Conservation (phyloP, 2,888 invertebrate species). For the Proisotoma minuta region DNA sequence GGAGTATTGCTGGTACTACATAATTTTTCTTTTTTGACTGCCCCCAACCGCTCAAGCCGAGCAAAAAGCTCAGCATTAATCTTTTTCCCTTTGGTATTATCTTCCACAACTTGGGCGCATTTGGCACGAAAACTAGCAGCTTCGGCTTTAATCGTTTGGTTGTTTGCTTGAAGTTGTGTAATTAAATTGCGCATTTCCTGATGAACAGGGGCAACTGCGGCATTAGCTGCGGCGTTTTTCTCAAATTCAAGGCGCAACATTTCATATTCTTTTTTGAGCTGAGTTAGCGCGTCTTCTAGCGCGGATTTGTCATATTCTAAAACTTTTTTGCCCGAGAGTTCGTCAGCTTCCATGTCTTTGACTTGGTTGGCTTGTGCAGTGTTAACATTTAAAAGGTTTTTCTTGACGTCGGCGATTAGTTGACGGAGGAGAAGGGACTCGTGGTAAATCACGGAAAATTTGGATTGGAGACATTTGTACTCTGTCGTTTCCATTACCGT, state of each 20-base stretch:
- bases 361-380: constrained; percentile 90
- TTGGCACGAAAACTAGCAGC: constrained; percentile 86
- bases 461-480: constrained; percentile 97
- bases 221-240: constrained; percentile 94
- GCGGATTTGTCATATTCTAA: constrained; percentile 93
- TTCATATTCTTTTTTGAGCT: constrained; percentile 92
- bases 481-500: constrained; percentile 96
- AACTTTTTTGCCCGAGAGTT: constrained; percentile 87
- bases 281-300: constrained; percentile 87
- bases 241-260: constrained; percentile 96
- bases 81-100: constrained; percentile 65
- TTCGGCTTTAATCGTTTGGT: constrained; percentile 92
- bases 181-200: constrained; percentile 95
- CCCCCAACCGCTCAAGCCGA: background rate
- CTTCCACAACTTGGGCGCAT: constrained; percentile 78
- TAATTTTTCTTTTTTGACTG: constrained; percentile 4
- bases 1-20: background rate
- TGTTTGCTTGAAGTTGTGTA: constrained; percentile 93
- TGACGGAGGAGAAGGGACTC: constrained; percentile 95
- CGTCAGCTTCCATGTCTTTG: constrained; percentile 98
- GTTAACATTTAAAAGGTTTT: constrained; percentile 81
- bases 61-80: background rate
- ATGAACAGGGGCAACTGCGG: constrained; percentile 74
- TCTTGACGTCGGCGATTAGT: constrained; percentile 82
- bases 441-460: constrained; percentile 95